Percentiles rank a stretch among this genome's conserved stretches.
These are phyloP conservation scores for Epizoanthus rinbou DNA, from an alignment of 92 coral and sea anemone genomes.

Conservation along the genomic window DNA sequence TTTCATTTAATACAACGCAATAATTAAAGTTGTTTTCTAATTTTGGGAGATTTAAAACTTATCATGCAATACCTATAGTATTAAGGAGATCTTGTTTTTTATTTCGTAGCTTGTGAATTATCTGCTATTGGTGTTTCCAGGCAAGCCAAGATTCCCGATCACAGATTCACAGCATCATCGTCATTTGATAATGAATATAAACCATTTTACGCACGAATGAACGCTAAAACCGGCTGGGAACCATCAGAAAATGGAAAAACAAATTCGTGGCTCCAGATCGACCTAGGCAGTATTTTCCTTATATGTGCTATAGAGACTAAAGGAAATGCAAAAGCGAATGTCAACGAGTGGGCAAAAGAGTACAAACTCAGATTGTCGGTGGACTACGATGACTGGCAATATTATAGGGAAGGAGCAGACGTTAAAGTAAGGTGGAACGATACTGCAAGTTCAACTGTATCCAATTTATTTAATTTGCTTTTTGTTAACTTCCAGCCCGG, in stretches of 20 bases:
- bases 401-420: neutral
- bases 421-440: neutral
- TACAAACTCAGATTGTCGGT: neutral
- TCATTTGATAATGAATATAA: neutral
- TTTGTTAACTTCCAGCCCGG: too few species aligned
- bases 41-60: too few species aligned
- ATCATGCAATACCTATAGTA: too few species aligned
- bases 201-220: neutral
- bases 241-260: neutral
- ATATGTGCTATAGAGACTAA: neutral
- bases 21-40: too few species aligned
- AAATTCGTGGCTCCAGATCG: neutral
- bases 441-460: too few species aligned
- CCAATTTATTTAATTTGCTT: too few species aligned
- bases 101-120: neutral
- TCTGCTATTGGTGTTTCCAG: neutral
- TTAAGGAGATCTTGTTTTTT: too few species aligned
- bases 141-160: neutral
- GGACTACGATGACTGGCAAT: neutral
- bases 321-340: neutral
- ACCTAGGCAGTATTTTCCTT: neutral
- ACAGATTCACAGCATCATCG: constrained; percentile 2
- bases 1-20: too few species aligned
- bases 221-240: neutral
- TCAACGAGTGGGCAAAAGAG: neutral